Base-by-base conservation (phyloP, 2,888 invertebrate genomes). In the Amphipyra tragopoginis region DNA sequence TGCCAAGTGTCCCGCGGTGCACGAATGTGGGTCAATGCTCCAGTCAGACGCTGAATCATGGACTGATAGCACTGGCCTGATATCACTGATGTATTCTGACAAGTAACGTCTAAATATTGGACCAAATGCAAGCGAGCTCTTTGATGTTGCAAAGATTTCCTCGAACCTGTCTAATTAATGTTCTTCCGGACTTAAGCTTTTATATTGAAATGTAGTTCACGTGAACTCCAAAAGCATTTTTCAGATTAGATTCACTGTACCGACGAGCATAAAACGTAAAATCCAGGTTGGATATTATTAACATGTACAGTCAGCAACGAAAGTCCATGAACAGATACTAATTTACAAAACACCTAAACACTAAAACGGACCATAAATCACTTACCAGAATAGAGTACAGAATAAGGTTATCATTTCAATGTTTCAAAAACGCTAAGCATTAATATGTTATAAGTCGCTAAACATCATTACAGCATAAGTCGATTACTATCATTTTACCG, bases 11-110 rank as follows among this genome's bases (percentile, higher is more conserved):
- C 86, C 85, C 90, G 80, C 79, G 74, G 72, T 70, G 69, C 57
- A 48, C 78, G 77, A 89, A 93, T 90, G 79, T 94, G 79, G 93
- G 93, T 93, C 93, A 93, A 93, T 93, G 93, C 90, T 93, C 93
- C 92, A 92, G 90, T 81, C 68, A 51, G 53, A 36, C 62, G 38
- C 73, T 81, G 83, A 86, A 81, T 86, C 85, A 81, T 73, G 70
- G 55, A 61, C 68, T 61, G 77, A 80, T 81, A 79, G 58, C 69
- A 52, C 38, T 55, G 49, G 21, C 61, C 52, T 52, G 72, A 66
- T 72, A 69, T 59, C 52, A 59, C 68, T 61, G 54, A 53, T 45
- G 33, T 60, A 61, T 65, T 58, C 59, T 53, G 69, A 63, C 64
- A 53, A 66, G 34, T 40, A 74, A 61, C 57, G 59, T 64, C 66